Percentiles rank a stretch among this genome's conserved stretches.
phyloP scores from a whole-genome alignment of 2,888 invertebrate species.

The Ditylenchus weischeri region DNA sequence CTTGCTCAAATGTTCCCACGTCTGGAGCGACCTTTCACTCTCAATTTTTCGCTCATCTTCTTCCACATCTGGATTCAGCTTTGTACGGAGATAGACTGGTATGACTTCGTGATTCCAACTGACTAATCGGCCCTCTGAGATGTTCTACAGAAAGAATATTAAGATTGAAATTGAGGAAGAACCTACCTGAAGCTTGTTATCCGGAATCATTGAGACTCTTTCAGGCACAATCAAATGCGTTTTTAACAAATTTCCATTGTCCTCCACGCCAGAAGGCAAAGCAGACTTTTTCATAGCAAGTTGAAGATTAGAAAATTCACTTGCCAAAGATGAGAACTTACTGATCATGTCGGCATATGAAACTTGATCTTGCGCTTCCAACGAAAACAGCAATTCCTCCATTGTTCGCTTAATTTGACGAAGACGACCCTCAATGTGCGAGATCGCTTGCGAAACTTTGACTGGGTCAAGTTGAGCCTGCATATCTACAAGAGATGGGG shows the following conservation, averaged over 20 bases:
- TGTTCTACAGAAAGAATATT: conserved; percentile 30
- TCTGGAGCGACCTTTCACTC: conserved; percentile 20
- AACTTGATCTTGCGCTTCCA: conserved; percentile 33
- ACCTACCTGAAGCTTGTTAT: conserved; percentile 33
- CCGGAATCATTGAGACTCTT: conserved; percentile 41
- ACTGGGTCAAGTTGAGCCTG: too few species aligned
- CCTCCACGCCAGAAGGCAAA: conserved; percentile 28
- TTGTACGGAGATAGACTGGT: conserved; percentile 48
- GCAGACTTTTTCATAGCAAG: conserved; percentile 39
- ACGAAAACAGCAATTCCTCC: conserved; percentile 24
- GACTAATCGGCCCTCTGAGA: conserved; percentile 42
- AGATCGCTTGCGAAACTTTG: conserved; percentile 12
- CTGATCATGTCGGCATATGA: conserved; percentile 42
- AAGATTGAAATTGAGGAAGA: not conserved
- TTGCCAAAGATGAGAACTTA: conserved; percentile 45
- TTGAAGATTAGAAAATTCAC: conserved; percentile 44
- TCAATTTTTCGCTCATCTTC: conserved; percentile 33
- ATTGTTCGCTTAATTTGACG: conserved; percentile 31
- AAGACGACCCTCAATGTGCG: conserved; percentile 19
- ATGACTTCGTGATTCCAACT: conserved; percentile 54
- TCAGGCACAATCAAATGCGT: conserved; percentile 47
- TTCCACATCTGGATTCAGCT: conserved; percentile 36
- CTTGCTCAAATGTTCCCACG: conserved; percentile 26
- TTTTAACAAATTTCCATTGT: conserved; percentile 41
- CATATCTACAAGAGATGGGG: too few species aligned